Evolutionary conservation across 2,113 vertebrate genomes (phyloP).

Genomic region (Carassius auratus): DNA sequence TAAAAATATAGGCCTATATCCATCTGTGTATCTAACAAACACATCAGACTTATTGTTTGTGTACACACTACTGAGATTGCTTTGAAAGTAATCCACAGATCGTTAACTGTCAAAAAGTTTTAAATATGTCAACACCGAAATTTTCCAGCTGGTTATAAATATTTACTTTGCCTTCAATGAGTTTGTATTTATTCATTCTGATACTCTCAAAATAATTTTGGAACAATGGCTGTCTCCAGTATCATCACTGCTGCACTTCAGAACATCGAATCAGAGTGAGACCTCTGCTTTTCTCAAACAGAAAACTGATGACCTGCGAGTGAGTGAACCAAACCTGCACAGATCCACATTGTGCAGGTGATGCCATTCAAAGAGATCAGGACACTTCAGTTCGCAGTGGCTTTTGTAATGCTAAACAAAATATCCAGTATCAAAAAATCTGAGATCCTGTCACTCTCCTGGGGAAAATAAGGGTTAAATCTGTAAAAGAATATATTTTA

Average conservation of each 20-base stretch:
- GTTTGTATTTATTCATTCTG: not conserved
- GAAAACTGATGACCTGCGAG: not conserved
- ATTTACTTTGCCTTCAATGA: not conserved
- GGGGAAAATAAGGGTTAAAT: not conserved
- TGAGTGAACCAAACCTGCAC: not conserved
- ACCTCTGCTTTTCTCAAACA: not conserved
- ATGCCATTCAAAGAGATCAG: not conserved
- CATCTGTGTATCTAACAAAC: not conserved
- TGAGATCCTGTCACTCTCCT: not conserved
- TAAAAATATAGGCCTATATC: not conserved
- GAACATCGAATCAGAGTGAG: not conserved
- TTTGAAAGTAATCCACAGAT: not conserved
- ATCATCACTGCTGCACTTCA: not conserved
- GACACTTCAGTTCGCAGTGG: not conserved
- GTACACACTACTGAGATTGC: not conserved
- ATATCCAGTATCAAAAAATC: not conserved
- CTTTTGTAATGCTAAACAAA: slow-evolving; percentile 3
- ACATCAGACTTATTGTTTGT: not conserved
- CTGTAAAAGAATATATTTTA: slow-evolving; percentile 7
- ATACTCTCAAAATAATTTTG: not conserved
- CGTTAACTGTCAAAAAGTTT: not conserved
- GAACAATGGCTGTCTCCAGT: not conserved
- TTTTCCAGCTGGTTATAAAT: not conserved
- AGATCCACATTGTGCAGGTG: not conserved
- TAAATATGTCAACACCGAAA: not conserved